phyloP scores from a whole-genome alignment of 2,113 vertebrate genomes.

The Brachyhypopomus gauderio region DNA sequence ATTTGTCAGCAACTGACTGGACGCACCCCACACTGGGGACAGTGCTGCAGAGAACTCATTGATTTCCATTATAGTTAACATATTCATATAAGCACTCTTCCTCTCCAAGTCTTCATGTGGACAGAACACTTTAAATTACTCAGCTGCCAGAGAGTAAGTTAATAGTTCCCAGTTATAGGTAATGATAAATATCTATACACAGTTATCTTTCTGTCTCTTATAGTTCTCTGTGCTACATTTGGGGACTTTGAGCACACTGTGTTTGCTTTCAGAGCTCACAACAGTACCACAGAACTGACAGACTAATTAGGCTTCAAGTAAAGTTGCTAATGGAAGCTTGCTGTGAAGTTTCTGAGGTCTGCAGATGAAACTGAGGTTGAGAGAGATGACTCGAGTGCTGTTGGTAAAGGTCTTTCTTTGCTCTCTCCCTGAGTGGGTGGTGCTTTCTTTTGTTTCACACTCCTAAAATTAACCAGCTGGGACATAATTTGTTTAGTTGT shows the following conservation, averaged over 20 bases:
- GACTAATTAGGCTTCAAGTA: neutral
- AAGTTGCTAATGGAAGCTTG: neutral
- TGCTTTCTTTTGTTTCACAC: neutral
- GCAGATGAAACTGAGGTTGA: neutral
- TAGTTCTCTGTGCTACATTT: neutral
- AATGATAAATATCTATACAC: neutral
- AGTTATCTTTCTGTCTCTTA: neutral
- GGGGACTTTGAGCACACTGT: neutral
- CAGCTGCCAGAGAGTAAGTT: neutral
- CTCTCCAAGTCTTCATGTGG: neutral
- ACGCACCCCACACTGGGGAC: slow-evolving; percentile 9
- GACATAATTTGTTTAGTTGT: neutral
- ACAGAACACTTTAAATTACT: neutral
- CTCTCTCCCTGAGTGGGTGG: neutral
- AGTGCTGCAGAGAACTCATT: neutral
- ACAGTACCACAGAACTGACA: neutral
- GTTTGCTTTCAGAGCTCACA: neutral
- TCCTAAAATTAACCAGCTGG: slow-evolving; percentile 5
- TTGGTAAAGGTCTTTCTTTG: neutral
- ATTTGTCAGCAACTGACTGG: neutral
- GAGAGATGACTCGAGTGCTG: neutral
- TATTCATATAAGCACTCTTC: neutral
- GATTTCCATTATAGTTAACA: neutral
- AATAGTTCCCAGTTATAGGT: neutral
- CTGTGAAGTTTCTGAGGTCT: neutral